phyloP scores from a whole-genome alignment of 2,113 vertebrate genomes.

The Hymenochirus boettgeri region DNA sequence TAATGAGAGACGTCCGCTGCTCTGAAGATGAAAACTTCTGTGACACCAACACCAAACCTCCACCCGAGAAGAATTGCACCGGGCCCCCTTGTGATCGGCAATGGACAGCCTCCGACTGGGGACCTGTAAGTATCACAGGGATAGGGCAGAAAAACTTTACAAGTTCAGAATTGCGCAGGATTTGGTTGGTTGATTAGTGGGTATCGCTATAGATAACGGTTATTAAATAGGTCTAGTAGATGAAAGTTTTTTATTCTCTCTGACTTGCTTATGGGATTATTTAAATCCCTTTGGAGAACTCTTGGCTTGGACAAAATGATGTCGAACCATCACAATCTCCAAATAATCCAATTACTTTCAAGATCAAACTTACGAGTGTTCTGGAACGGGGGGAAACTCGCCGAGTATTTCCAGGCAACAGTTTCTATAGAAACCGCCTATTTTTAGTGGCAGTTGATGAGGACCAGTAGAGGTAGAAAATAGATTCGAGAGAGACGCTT shows the following conservation, averaged over 20 bases:
- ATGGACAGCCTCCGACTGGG: slow-evolving; percentile 95
- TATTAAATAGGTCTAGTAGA: no score
- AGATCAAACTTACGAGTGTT: slow-evolving; percentile 17
- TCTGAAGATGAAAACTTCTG: slow-evolving; percentile 83
- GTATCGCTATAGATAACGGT: no score
- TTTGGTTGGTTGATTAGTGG: no score
- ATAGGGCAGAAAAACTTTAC: no score
- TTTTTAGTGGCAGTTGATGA: slow-evolving; percentile 34
- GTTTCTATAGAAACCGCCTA: slow-evolving; percentile 23
- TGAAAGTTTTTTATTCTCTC: no score
- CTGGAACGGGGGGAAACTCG: neutral
- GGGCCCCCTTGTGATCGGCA: slow-evolving; percentile 88
- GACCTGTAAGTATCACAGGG: slow-evolving; percentile 85
- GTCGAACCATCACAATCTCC: slow-evolving; percentile 21
- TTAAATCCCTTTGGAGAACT: neutral
- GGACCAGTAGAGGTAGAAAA: slow-evolving; percentile 7
- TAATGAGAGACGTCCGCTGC: slow-evolving; percentile 89
- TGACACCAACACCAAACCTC: slow-evolving; percentile 68
- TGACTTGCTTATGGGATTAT: no score
- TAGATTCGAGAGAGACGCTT: slow-evolving; percentile 20
- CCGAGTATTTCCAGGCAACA: slow-evolving; percentile 21
- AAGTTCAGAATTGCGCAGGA: no score
- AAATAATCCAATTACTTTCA: slow-evolving; percentile 39
- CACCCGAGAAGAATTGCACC: slow-evolving; percentile 81
- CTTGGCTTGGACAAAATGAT: slow-evolving; percentile 8